Conservation (phyloP, 2,113 vertebrate species). For the Dicaeum eximium region DNA sequence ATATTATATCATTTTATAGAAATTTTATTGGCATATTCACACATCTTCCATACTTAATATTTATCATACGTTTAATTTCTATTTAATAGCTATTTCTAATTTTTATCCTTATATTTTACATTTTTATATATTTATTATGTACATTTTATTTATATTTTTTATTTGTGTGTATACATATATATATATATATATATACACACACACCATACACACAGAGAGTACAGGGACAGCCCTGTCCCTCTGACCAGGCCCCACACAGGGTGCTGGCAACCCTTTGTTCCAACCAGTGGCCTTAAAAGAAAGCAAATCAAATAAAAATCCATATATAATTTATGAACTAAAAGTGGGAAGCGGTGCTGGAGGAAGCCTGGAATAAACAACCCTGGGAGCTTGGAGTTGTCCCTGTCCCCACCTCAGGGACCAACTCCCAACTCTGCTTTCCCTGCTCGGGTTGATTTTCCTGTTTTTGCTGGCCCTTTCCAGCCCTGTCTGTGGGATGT, state of each 20-base stretch:
- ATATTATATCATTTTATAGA: too few relatives aligned
- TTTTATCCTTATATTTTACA: neutral
- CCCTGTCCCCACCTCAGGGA: neutral
- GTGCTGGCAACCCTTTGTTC: neutral
- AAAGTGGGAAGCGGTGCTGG: accelerated
- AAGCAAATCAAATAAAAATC: neutral
- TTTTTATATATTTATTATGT: neutral
- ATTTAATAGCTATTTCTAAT: neutral
- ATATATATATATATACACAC: too few relatives aligned
- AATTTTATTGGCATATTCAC: neutral
- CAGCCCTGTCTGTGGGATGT: neutral
- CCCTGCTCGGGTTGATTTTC: neutral
- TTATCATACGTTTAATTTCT: neutral
- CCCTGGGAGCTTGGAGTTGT: accelerated
- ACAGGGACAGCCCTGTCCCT: neutral
- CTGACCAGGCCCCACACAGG: neutral
- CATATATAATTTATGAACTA: neutral
- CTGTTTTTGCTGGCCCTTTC: neutral
- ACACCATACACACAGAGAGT: too few relatives aligned
- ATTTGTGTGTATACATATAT: neutral
- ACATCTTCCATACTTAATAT: too few relatives aligned
- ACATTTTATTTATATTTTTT: neutral
- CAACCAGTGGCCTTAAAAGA: neutral
- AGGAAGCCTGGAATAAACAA: neutral
- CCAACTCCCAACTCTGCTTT: accelerated